Conservation (phyloP, 2,797 vertebrate genomes). For the Limnodromus scolopaceus region DNA sequence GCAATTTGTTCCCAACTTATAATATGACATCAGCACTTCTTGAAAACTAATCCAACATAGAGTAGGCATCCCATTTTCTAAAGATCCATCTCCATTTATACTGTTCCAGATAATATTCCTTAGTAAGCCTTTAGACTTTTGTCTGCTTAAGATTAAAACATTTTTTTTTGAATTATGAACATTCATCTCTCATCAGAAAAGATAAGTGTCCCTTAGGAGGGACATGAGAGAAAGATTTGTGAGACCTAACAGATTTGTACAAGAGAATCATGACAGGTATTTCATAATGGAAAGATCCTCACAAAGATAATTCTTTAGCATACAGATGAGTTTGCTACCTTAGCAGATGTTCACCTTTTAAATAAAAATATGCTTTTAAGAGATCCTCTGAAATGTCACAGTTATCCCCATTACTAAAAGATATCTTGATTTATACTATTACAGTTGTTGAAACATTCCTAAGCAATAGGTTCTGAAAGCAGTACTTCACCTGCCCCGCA, state of each 20-base stretch:
- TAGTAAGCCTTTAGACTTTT: conserved; percentile 35
- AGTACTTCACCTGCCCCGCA: conserved; percentile 21
- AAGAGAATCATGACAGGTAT: conserved; percentile 62
- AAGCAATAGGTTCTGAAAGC: conserved; percentile 55
- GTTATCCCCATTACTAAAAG: conserved; percentile 67
- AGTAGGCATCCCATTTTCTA: conserved; percentile 27
- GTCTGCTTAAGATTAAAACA: conserved; percentile 41
- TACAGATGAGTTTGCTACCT: conserved; percentile 43
- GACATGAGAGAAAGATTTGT: conserved; percentile 60
- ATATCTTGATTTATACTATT: conserved; percentile 70
- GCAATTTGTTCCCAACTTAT: conserved; percentile 32
- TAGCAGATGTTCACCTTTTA: conserved; percentile 67
- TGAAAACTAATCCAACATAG: conserved; percentile 33
- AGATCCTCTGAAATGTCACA: conserved; percentile 59
- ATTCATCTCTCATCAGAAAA: conserved; percentile 66
- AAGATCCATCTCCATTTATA: conserved; percentile 51
- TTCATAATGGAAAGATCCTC: conserved; percentile 58
- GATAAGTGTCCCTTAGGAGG: conserved; percentile 56
- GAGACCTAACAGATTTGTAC: conserved; percentile 48
- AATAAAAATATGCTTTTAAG: conserved; percentile 72
- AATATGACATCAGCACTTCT: conserved; percentile 22
- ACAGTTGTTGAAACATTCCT: conserved; percentile 55
- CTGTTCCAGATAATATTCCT: conserved; percentile 29
- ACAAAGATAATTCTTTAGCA: conserved; percentile 59
- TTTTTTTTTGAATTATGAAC: conserved; percentile 33